phyloP scores from a whole-genome alignment of 2,888 invertebrate genomes.

The Andrena praecox region DNA sequence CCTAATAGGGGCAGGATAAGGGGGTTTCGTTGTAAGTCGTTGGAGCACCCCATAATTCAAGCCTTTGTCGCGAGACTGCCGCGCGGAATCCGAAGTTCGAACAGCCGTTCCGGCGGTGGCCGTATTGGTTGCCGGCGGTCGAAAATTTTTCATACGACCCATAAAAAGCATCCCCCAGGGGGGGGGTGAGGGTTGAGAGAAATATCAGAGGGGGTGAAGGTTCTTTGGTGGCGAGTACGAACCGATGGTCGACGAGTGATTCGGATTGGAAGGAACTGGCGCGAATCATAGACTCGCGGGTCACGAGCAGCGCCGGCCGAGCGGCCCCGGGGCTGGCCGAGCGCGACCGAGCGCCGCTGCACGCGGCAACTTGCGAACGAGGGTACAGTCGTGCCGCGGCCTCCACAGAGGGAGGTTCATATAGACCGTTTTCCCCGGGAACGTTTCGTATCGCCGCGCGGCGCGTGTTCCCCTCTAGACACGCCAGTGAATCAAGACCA shows the following conservation, averaged over 20 bases:
- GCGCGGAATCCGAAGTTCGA: constrained; percentile 42
- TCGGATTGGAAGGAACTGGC: constrained; percentile 64
- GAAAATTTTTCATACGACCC: constrained; percentile 67
- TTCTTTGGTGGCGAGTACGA: constrained; percentile 38
- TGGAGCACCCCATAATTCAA: constrained; percentile 55
- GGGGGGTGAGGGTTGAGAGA: constrained; percentile 62
- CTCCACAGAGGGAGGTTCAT: constrained; percentile 77
- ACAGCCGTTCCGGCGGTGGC: constrained; percentile 42
- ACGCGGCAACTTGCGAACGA: constrained; percentile 79
- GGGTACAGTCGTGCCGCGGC: constrained; percentile 83
- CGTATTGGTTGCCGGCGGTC: constrained; percentile 39
- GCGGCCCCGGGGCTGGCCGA: constrained; percentile 69
- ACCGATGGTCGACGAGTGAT: constrained; percentile 44
- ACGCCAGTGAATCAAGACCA: not conserved
- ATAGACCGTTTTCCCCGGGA: constrained; percentile 27
- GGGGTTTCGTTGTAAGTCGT: constrained; percentile 20
- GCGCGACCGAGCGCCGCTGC: constrained; percentile 65
- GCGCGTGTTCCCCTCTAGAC: constrained; percentile 12
- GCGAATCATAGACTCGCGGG: constrained; percentile 59
- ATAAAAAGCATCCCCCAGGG: constrained; percentile 52
- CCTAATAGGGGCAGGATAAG: constrained; percentile 3
- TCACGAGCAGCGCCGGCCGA: constrained; percentile 70
- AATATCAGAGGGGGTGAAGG: constrained; percentile 60
- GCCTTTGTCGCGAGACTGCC: constrained; percentile 18
- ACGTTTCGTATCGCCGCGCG: constrained; percentile 16